Conservation (phyloP, 1,140 invertebrate genomes). For the Polypedilum vanderplanki region DNA sequence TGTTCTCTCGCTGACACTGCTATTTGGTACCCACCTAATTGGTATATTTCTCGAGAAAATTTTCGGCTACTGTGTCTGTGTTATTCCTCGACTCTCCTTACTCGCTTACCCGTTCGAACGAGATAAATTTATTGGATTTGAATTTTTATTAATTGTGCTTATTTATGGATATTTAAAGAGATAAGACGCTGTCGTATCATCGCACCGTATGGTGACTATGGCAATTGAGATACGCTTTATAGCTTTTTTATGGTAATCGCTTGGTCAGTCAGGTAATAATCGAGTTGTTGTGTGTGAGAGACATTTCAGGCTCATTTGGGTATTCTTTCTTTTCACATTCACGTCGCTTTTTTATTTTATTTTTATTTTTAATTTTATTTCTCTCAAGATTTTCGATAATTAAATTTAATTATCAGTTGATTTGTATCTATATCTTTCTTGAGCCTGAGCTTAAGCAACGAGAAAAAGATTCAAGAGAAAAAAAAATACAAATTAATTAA, state of each 20-base stretch:
- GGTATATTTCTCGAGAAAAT: conserved; percentile 12
- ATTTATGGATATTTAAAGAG: conserved; percentile 19
- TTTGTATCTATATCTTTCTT: background rate
- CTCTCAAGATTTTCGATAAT: background rate
- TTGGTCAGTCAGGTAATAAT: conserved; percentile 1
- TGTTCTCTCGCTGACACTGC: conserved; percentile 6
- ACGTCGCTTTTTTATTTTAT: too few species aligned
- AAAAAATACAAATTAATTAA: conserved; percentile 17
- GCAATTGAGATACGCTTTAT: conserved; percentile 12
- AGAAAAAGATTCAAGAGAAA: background rate
- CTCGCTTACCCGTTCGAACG: background rate
- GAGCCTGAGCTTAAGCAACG: too few species aligned
- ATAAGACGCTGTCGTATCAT: conserved; percentile 17
- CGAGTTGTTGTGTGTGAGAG: conserved; percentile 14
- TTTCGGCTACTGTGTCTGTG: conserved; percentile 8
- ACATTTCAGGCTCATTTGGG: background rate
- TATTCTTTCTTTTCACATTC: too few species aligned
- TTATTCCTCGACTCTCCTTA: background rate
- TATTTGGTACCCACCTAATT: background rate
- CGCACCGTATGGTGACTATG: background rate
- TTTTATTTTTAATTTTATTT: background rate
- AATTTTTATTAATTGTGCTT: conserved; percentile 20
- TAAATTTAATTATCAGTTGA: conserved; percentile 16
- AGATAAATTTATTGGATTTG: conserved; percentile 19
- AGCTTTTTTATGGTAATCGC: conserved; percentile 17